These are phyloP conservation scores for Myiotriccus ornatus DNA, from an alignment of 2,797 vertebrate genomes.

Conservation along the genomic window DNA sequence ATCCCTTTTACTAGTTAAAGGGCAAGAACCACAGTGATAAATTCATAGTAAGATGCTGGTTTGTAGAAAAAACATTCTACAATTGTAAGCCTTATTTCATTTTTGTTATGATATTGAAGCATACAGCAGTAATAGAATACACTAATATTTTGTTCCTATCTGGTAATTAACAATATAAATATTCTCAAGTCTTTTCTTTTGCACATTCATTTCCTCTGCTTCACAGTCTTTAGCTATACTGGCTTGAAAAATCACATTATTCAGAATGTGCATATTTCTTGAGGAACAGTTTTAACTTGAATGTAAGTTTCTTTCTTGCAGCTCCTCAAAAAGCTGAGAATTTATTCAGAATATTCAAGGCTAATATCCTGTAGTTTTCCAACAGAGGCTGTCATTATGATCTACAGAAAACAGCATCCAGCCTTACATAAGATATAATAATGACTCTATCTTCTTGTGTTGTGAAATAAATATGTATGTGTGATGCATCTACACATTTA, in stretches of 20 bases:
- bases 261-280: background rate
- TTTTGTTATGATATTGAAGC: background rate
- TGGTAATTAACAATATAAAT: background rate
- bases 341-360: background rate
- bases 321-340: background rate
- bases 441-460: background rate
- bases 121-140: background rate
- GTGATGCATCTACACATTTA: background rate
- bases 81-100: background rate
- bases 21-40: background rate
- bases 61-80: background rate
- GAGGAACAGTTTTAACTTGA: background rate
- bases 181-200: background rate
- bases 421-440: background rate
- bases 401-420: background rate
- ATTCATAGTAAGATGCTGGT: background rate
- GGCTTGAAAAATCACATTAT: background rate
- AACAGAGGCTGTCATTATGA: background rate
- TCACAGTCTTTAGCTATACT: background rate
- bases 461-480: background rate
- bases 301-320: background rate
- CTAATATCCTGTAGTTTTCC: conserved; percentile 12
- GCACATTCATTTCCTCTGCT: background rate
- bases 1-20: background rate
- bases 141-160: background rate